Conservation (phyloP, 2,797 vertebrate species). For the Taenioides sp. region DNA sequence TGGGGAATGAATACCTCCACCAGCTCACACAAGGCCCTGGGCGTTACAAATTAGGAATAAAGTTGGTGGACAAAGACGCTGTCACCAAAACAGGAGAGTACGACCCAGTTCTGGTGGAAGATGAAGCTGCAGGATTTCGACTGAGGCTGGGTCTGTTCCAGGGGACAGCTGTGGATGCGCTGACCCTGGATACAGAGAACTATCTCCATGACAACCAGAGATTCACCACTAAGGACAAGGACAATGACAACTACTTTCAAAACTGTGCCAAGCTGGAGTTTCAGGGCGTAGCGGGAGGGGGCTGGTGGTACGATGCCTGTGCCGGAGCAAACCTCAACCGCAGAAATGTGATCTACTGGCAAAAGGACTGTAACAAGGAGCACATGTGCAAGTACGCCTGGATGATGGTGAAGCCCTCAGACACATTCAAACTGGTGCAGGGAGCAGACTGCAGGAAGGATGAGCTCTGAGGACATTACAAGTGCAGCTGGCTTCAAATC, state of each 20-base stretch:
- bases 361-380: constrained; percentile 85
- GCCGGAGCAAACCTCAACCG: constrained; percentile 86
- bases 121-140: constrained; percentile 76
- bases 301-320: constrained; percentile 87
- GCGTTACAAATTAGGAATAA: constrained; percentile 80
- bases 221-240: constrained; percentile 86
- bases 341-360: constrained; percentile 86
- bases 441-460: constrained; percentile 69
- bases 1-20: constrained; percentile 85
- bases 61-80: constrained; percentile 80
- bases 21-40: constrained; percentile 75
- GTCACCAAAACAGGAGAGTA: constrained; percentile 80
- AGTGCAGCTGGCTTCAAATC: background rate
- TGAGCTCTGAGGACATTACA: constrained; percentile 69
- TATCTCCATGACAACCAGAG: constrained; percentile 90
- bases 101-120: constrained; percentile 81
- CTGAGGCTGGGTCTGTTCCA: constrained; percentile 84
- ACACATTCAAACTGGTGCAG: constrained; percentile 63
- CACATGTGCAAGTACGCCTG: constrained; percentile 83
- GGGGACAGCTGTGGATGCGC: constrained; percentile 81
- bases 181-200: constrained; percentile 85
- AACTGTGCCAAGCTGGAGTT: constrained; percentile 85
- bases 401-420: constrained; percentile 84
- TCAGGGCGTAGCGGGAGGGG: constrained; percentile 79
- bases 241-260: constrained; percentile 87